Evolutionary conservation across 2,113 vertebrate species (phyloP).

Genomic region (Podocnemis expansa): DNA sequence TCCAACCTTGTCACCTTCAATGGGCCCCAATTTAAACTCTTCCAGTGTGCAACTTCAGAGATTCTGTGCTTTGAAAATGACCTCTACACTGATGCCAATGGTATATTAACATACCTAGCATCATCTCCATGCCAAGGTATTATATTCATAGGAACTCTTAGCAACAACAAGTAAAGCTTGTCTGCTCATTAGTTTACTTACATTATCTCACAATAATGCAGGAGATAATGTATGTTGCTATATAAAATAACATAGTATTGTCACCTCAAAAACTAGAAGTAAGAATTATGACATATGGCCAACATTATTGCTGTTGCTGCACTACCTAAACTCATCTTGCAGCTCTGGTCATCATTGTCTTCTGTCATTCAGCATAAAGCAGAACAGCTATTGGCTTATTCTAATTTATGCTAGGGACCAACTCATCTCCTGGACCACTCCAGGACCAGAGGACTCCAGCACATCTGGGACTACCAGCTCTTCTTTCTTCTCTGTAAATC

Average conservation of each 20-base stretch:
- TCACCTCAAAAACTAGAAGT: background rate
- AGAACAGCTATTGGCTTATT: background rate
- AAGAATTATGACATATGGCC: background rate
- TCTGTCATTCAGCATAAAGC: rapidly evolving
- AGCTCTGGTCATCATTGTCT: background rate
- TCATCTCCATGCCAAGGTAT: background rate
- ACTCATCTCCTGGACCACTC: background rate
- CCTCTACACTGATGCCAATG: background rate
- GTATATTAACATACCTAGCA: slow-evolving; percentile 54
- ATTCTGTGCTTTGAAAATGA: background rate
- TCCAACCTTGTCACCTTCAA: background rate
- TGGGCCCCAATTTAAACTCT: background rate
- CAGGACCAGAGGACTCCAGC: background rate
- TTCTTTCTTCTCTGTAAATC: background rate
- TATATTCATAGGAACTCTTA: slow-evolving; percentile 59
- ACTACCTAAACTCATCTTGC: background rate
- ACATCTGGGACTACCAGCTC: background rate
- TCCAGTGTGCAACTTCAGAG: background rate
- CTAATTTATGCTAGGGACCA: background rate
- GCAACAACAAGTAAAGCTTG: slow-evolving; percentile 61
- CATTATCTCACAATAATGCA: slow-evolving; percentile 41
- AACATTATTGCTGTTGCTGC: background rate
- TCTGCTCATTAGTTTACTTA: slow-evolving; percentile 3
- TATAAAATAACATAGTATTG: background rate
- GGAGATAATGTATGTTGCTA: slow-evolving; percentile 3